Percentiles rank a stretch among this genome's conserved stretches.
Evolutionary conservation across 2,888 invertebrate species (phyloP).

Genomic region (Tachina fera): DNA sequence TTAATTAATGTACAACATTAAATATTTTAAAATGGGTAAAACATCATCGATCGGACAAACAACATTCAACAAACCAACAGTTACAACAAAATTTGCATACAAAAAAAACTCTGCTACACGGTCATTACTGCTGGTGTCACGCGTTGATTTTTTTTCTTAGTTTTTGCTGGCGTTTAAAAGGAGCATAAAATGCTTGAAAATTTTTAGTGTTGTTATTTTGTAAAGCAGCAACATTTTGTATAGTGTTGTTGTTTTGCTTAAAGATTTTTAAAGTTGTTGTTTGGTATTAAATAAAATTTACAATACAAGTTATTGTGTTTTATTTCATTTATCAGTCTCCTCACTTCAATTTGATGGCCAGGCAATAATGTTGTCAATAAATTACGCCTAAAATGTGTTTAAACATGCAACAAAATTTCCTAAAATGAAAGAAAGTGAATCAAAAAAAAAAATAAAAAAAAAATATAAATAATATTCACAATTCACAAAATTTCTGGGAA

Average conservation of each 20-base stretch:
- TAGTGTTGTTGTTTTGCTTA: conserved; percentile 14
- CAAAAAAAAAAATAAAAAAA: too few species aligned
- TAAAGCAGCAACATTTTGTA: not conserved
- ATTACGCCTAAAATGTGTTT: conserved; percentile 60
- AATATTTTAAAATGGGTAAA: conserved; percentile 55
- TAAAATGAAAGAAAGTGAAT: not conserved
- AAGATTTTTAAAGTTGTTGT: conserved; percentile 45
- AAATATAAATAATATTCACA: too few species aligned
- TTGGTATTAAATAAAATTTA: conserved; percentile 58
- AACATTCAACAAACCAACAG: conserved; percentile 38
- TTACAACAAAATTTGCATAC: conserved; percentile 53
- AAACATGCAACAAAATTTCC: conserved; percentile 62
- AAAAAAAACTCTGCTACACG: not conserved
- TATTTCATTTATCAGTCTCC: conserved; percentile 26
- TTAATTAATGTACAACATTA: conserved; percentile 72
- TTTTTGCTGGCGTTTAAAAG: conserved; percentile 34
- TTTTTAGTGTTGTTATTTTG: conserved; percentile 8
- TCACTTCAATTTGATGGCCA: conserved; percentile 27
- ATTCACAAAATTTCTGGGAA: conserved; percentile 56
- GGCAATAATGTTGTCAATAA: conserved; percentile 64
- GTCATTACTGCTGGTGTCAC: conserved; percentile 68
- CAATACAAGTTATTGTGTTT: conserved; percentile 35
- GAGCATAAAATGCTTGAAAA: conserved; percentile 44
- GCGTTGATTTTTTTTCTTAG: conserved; percentile 52
- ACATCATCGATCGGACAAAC: conserved; percentile 22